Evolutionary conservation across 2,888 invertebrate species (phyloP), one percentile per base, ranked within the genome.

Genomic region (Plutella xylostella): DNA sequence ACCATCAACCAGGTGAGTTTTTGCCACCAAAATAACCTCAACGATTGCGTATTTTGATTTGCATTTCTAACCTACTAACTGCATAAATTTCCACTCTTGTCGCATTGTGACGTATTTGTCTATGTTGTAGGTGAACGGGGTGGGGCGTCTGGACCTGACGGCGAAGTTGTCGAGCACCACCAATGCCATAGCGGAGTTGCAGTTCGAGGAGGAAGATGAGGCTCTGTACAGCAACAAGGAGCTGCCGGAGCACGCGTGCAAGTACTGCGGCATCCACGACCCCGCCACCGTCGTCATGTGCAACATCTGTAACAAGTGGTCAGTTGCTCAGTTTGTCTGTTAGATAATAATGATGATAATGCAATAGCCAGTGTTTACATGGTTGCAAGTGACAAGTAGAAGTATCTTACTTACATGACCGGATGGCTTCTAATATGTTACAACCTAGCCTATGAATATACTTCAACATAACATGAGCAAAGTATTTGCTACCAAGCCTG

Each of bases 231-330:
- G 92, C 65, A 92, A 87, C 46, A 89, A 92, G 66, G 94, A 97
- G 71, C 79, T 98, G 50, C 98, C 98, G 1, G 92, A 93, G 54
- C 96, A 97, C 86, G 98, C 98, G 0, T 98, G 98, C 87, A 97
- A 97, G 70, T 99, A 99, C 71, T 99, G 99, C 77, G 98, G 98
- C 40, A 97, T 99, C 53, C 97, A 98, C 69, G 98, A 98, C 68
- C 97, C 97, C 0, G 90, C 94, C 52, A 96, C 96, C 60, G 99
- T 99, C 33, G 97, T 98, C 45, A 95, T 96, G 92, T 99, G 99
- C 78, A 98, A 98, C 70, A 89, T 94, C 49, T 99, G 99, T 71
- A 97, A 96, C 70, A 98, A 98, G 70, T 99, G 99, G 99, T 85
- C 56, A 71, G 75, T 1, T 28, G 3, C 28, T 28, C n/a, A n/a